Evolutionary conservation across 2,797 vertebrate species (phyloP).

Genomic region (Pampus argenteus): DNA sequence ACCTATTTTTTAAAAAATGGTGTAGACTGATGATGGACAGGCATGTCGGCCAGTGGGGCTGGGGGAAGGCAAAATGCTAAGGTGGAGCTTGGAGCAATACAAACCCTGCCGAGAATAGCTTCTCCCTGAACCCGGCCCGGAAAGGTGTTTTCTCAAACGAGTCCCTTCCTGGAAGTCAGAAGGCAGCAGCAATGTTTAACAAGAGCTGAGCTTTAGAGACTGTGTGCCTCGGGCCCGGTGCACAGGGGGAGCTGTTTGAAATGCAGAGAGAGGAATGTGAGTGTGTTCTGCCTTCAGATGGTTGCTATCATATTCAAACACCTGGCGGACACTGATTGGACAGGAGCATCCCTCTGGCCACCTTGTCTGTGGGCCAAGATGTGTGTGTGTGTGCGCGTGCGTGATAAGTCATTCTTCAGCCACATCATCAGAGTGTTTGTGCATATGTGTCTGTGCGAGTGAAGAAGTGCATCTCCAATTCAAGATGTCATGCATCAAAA

Average conservation of each 20-base stretch:
- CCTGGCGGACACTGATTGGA: conserved; percentile 83
- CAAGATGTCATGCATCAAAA: conserved; percentile 57
- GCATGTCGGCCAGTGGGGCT: too few relatives aligned
- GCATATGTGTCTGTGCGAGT: conserved; percentile 51
- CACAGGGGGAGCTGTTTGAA: conserved; percentile 70
- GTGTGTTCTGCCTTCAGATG: conserved; percentile 67
- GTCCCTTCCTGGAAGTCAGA: too few relatives aligned
- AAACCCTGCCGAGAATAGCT: too few relatives aligned
- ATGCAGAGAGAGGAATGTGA: conserved; percentile 65
- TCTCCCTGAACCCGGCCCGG: too few relatives aligned
- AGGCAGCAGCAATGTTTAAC: too few relatives aligned
- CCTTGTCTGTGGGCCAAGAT: conserved; percentile 69
- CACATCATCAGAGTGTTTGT: conserved; percentile 68
- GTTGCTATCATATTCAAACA: conserved; percentile 84
- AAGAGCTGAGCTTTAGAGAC: too few relatives aligned
- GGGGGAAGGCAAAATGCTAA: too few relatives aligned
- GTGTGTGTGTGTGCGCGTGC: conserved; percentile 30
- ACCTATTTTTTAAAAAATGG: conserved; percentile 39
- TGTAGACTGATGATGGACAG: conserved; percentile 62
- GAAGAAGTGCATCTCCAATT: conserved; percentile 60
- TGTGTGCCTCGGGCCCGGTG: too few relatives aligned
- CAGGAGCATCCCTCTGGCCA: conserved; percentile 75
- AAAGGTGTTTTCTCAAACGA: conserved; percentile 51
- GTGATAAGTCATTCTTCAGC: conserved; percentile 61
- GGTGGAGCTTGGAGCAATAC: too few relatives aligned